Conservation (phyloP, 2,888 invertebrate species). For the Aspidapion aeneum region DNA sequence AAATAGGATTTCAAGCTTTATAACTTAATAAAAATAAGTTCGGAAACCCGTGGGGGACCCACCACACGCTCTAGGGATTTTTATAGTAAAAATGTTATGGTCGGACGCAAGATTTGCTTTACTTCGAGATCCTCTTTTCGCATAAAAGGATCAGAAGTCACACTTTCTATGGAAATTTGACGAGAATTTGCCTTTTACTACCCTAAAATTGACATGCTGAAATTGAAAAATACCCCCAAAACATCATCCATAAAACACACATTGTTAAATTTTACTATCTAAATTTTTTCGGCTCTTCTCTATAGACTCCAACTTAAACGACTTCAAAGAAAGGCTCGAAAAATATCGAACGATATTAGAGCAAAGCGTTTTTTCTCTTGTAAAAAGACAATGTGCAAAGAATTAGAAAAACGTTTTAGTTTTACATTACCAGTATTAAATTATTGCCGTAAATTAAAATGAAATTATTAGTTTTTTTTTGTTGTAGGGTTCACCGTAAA, state of each 20-base stretch:
- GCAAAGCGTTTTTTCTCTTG: no score
- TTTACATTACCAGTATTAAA: no score
- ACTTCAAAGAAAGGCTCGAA: no score
- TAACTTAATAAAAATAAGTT: conserved; percentile 26
- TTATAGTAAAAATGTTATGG: background rate
- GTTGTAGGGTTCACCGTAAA: no score
- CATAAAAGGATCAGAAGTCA: background rate
- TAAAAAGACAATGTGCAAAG: no score
- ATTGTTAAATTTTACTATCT: background rate
- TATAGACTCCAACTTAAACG: no score
- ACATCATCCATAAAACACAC: background rate
- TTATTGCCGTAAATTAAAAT: no score
- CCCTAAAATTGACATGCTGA: background rate
- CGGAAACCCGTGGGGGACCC: conserved; percentile 16
- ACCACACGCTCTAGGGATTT: conserved; percentile 17
- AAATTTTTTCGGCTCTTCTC: background rate
- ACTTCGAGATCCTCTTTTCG: background rate
- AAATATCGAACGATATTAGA: no score
- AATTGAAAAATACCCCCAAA: background rate
- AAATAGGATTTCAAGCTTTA: conserved; percentile 32
- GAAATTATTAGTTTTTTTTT: no score
- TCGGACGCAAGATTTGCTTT: background rate
- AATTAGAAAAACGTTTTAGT: no score
- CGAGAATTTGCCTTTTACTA: background rate
- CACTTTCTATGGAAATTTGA: background rate